Evolutionary conservation across 2,888 invertebrate genomes (phyloP).

Genomic region (Chrysolina haemoptera): DNA sequence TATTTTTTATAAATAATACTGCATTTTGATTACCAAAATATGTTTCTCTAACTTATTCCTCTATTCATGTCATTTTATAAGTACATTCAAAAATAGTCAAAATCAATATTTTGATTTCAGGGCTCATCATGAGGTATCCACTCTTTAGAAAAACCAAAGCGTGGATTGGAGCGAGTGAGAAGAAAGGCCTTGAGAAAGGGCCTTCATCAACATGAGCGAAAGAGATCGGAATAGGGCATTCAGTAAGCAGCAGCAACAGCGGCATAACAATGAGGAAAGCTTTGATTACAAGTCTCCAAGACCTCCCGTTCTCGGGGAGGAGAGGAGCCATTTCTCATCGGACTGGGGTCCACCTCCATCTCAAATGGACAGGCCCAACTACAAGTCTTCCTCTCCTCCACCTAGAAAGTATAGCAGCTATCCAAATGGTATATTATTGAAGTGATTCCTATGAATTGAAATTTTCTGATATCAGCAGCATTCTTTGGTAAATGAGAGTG

Average conservation of each 20-base stretch:
- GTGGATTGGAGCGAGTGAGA: slow-evolving; percentile 46
- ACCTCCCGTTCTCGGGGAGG: slow-evolving; percentile 88
- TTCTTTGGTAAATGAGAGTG: too few species aligned
- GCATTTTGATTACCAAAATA: too few species aligned
- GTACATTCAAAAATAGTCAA: not conserved
- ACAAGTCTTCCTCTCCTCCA: slow-evolving; percentile 61
- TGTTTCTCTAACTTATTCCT: too few species aligned
- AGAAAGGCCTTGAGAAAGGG: slow-evolving; percentile 53
- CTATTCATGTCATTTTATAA: not conserved
- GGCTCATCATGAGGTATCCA: slow-evolving; percentile 62
- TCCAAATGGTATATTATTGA: slow-evolving; percentile 53
- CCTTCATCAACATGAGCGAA: slow-evolving; percentile 62
- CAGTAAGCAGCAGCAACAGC: slow-evolving; percentile 46
- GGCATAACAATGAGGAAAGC: slow-evolving; percentile 60
- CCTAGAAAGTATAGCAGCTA: slow-evolving; percentile 56
- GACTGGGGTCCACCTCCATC: slow-evolving; percentile 60
- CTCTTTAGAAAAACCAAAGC: slow-evolving; percentile 46
- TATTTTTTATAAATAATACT: too few species aligned
- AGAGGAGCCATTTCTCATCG: slow-evolving; percentile 68
- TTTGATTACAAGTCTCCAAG: slow-evolving; percentile 80
- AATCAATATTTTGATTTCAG: slow-evolving; percentile 54
- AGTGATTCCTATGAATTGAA: not conserved
- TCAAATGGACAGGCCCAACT: slow-evolving; percentile 57
- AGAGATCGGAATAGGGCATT: slow-evolving; percentile 51
- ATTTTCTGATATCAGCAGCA: not conserved